These are phyloP conservation scores for Hycleus cichorii DNA, from an alignment of 1,140 invertebrate genomes.

Conservation along the genomic window DNA sequence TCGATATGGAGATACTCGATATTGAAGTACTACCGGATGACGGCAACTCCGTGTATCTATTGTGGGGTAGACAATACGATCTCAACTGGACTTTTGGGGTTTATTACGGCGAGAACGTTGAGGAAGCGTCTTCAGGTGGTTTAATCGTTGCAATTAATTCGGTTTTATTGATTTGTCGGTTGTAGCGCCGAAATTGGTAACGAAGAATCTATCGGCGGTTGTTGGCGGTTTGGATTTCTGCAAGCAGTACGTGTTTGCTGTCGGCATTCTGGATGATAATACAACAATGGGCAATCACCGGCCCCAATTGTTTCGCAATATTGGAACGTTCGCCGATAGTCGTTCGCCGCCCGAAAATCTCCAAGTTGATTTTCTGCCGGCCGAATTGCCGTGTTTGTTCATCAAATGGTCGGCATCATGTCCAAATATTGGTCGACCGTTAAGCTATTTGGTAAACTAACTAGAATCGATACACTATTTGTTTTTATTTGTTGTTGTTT, in stretches of 20 bases:
- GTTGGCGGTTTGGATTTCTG: not conserved
- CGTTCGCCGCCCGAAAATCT: not conserved
- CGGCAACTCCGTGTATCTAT: constrained; percentile 1
- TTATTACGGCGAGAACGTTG: constrained; percentile 2
- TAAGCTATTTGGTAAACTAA: constrained; percentile 29
- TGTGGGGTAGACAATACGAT: constrained; percentile 1
- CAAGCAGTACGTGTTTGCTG: constrained; percentile 6
- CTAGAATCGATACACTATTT: not conserved
- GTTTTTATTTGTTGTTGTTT: not conserved
- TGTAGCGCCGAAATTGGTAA: constrained; percentile 7
- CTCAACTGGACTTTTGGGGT: constrained; percentile 2
- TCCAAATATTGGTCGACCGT: constrained; percentile 22
- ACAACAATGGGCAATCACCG: not conserved
- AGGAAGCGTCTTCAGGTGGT: not conserved
- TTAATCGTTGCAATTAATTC: not conserved
- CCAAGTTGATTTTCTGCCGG: constrained; percentile 24
- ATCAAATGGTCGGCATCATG: constrained; percentile 32
- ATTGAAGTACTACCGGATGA: constrained; percentile 1
- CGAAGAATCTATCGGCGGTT: not conserved
- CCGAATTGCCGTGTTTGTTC: constrained; percentile 23
- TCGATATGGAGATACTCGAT: constrained; percentile 9
- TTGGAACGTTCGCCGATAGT: constrained; percentile 2
- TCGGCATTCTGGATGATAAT: not conserved
- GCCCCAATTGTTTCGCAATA: not conserved
- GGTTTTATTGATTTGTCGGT: not conserved